Evolutionary conservation across 2,113 vertebrate genomes (phyloP).

Genomic region (Sakesphorus luctuosus): DNA sequence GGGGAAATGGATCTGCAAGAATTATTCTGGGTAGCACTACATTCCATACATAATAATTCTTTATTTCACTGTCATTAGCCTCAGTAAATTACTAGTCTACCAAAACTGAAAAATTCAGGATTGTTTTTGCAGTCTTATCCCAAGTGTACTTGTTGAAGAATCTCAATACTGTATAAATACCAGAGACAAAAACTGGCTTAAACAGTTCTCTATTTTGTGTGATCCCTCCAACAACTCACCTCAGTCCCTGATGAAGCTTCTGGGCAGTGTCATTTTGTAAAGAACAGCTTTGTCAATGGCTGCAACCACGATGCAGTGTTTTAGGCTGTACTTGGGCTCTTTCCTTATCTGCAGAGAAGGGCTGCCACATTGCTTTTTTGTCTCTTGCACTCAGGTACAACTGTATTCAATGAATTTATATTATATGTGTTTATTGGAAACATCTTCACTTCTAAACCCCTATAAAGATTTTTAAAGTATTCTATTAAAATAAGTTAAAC

Average conservation of each 20-base stretch:
- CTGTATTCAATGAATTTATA: background rate
- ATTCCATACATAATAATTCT: background rate
- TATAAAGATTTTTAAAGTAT: background rate
- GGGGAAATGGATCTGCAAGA: background rate
- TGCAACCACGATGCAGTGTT: background rate
- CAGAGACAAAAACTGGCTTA: background rate
- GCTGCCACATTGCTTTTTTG: background rate
- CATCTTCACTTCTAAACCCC: background rate
- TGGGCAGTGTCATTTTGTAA: background rate
- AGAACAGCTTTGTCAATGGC: background rate
- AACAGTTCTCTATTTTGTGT: background rate
- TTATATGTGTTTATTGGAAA: background rate
- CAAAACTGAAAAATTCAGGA: background rate
- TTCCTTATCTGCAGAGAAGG: background rate
- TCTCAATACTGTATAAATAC: background rate
- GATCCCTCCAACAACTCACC: background rate
- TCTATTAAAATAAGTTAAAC: slow-evolving; percentile 9
- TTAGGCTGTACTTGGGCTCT: background rate
- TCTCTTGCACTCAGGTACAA: background rate
- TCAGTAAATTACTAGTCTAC: background rate
- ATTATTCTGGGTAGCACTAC: background rate
- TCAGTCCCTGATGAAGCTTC: background rate
- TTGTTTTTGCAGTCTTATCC: rapidly evolving
- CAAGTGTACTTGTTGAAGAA: background rate
- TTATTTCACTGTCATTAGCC: background rate